Evolutionary conservation across 2,888 invertebrate species (phyloP).

Genomic region (Metallyticus violacea): DNA sequence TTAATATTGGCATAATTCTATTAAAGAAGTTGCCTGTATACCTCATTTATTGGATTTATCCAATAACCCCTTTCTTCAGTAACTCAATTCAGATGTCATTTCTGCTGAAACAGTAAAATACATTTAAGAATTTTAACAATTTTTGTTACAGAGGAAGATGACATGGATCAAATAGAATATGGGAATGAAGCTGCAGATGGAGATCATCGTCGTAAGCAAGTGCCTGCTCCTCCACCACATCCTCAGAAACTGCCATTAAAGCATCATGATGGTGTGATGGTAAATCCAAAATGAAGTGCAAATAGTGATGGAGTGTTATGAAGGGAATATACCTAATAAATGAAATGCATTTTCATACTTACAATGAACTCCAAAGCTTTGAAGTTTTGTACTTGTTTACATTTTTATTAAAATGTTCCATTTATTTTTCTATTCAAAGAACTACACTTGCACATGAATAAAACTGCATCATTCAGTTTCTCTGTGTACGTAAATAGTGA

Average conservation of each 20-base stretch:
- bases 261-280: constrained; percentile 33
- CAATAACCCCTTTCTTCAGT: neutral
- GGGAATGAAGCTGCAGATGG: constrained; percentile 44
- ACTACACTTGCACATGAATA: neutral
- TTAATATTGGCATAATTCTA: too few relatives aligned
- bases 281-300: constrained; percentile 32
- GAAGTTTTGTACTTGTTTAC: neutral
- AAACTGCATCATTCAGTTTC: neutral
- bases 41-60: too few relatives aligned
- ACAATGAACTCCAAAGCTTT: neutral
- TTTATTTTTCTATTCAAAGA: neutral
- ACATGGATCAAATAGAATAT: constrained; percentile 40
- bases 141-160: constrained; percentile 50
- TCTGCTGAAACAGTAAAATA: neutral
- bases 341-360: neutral
- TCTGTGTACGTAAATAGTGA: neutral
- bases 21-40: too few relatives aligned
- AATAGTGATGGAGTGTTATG: neutral
- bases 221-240: neutral
- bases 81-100: neutral
- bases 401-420: neutral
- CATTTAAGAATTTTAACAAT: neutral
- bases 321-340: neutral
- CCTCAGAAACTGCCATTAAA: neutral
- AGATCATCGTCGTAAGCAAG: constrained; percentile 46